Evolutionary conservation across 2,797 vertebrate species (phyloP).

Genomic region (Myotis myotis): DNA sequence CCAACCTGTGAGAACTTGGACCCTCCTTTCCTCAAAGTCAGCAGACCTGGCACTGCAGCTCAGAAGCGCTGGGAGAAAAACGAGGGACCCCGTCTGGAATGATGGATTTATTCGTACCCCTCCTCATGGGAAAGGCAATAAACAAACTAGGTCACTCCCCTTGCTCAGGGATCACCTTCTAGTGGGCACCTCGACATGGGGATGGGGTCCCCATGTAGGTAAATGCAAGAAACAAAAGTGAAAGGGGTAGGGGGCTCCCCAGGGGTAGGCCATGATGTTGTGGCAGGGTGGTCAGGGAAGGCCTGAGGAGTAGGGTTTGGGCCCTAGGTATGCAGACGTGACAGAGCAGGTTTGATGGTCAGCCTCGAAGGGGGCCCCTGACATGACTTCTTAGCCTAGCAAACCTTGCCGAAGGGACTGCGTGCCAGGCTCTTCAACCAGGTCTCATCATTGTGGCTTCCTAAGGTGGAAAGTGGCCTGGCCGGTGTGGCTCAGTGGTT

Average conservation of each 20-base stretch:
- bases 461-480: background rate
- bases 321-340: background rate
- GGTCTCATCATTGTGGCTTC: background rate
- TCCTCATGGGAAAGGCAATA: too few relatives aligned
- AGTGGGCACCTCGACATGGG: fast-evolving
- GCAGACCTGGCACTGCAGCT: background rate
- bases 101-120: background rate
- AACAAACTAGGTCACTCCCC: background rate
- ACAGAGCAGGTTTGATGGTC: background rate
- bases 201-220: background rate
- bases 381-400: background rate
- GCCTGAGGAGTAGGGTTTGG: background rate
- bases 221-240: background rate
- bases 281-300: background rate
- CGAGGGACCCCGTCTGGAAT: fast-evolving
- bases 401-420: background rate
- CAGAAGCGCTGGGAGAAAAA: background rate
- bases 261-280: background rate
- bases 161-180: background rate
- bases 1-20: background rate
- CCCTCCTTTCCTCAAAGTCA: background rate
- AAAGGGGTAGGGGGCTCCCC: background rate
- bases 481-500: too few relatives aligned
- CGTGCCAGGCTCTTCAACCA: background rate
- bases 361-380: too few relatives aligned